Evolutionary conservation across 2,113 vertebrate species (phyloP).

Genomic region (Porphyrio hochstetteri): DNA sequence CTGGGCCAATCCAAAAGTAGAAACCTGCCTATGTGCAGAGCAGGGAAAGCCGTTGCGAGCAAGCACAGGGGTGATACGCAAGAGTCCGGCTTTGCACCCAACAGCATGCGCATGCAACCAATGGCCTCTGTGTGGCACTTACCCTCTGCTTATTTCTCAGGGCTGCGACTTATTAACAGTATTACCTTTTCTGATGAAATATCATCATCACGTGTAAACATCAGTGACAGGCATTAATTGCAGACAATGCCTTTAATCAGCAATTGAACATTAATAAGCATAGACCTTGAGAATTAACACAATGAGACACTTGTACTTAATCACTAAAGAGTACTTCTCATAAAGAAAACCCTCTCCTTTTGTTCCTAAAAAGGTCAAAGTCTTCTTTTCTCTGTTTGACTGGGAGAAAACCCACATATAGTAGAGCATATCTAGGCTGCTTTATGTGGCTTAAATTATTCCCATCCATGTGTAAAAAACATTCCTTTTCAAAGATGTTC

Average conservation of each 20-base stretch:
- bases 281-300: conserved; percentile 73
- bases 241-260: conserved; percentile 45
- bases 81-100: neutral
- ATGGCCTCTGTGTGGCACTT: neutral
- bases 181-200: conserved; percentile 20
- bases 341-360: conserved; percentile 67
- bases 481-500: conserved; percentile 53
- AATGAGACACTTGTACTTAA: conserved; percentile 70
- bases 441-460: conserved; percentile 62
- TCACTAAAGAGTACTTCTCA: conserved; percentile 63
- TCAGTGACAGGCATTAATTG: conserved; percentile 66
- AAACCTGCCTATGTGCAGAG: neutral
- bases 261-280: conserved; percentile 72
- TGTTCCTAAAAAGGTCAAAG: conserved; percentile 74
- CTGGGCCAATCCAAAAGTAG: neutral
- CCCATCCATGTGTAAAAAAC: conserved; percentile 12
- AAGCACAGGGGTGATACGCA: neutral
- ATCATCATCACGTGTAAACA: conserved; percentile 49
- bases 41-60: neutral
- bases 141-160: conserved; percentile 44
- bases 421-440: conserved; percentile 57
- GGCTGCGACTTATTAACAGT: neutral
- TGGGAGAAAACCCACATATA: conserved; percentile 46
- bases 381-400: conserved; percentile 66
- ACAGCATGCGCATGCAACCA: neutral